These are phyloP conservation scores for Hucho hucho DNA, from an alignment of 2,113 vertebrate genomes.

Conservation along the genomic window DNA sequence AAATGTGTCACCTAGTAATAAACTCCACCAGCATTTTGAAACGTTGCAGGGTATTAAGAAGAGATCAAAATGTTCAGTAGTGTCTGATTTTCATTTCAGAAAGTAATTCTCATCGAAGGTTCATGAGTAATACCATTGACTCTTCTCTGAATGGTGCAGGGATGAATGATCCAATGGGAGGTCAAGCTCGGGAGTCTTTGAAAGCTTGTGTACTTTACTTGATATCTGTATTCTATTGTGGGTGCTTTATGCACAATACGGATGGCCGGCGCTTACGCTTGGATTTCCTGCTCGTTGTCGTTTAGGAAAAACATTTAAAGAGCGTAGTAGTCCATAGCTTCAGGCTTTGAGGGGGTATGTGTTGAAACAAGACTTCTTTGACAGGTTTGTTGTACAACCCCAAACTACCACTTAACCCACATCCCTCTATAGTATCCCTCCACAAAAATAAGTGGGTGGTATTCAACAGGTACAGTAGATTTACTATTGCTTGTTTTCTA, in stretches of 20 bases:
- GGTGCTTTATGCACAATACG: neutral
- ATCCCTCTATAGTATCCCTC: constrained; percentile 14
- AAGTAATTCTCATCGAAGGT: too few species aligned
- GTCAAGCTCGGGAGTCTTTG: neutral
- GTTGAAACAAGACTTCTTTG: constrained; percentile 46
- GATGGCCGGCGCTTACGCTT: neutral
- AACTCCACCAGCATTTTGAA: too few species aligned
- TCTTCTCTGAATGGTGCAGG: too few species aligned
- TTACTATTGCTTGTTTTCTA: constrained; percentile 28
- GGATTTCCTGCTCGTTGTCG: constrained; percentile 7
- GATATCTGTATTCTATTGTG: neutral
- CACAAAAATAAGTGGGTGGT: constrained; percentile 35
- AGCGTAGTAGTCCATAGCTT: constrained; percentile 11
- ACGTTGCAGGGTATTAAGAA: too few species aligned
- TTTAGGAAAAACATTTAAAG: constrained; percentile 31
- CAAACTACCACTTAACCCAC: constrained; percentile 52
- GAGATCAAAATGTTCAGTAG: too few species aligned
- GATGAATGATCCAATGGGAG: neutral
- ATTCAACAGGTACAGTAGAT: constrained; percentile 25
- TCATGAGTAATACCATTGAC: too few species aligned
- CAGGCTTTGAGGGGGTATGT: constrained; percentile 13
- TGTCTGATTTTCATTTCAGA: too few species aligned
- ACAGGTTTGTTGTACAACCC: constrained; percentile 16
- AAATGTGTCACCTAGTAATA: too few species aligned
- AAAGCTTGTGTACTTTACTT: neutral